phyloP scores from a whole-genome alignment of 2,113 vertebrate species.

The Sorex araneus region DNA sequence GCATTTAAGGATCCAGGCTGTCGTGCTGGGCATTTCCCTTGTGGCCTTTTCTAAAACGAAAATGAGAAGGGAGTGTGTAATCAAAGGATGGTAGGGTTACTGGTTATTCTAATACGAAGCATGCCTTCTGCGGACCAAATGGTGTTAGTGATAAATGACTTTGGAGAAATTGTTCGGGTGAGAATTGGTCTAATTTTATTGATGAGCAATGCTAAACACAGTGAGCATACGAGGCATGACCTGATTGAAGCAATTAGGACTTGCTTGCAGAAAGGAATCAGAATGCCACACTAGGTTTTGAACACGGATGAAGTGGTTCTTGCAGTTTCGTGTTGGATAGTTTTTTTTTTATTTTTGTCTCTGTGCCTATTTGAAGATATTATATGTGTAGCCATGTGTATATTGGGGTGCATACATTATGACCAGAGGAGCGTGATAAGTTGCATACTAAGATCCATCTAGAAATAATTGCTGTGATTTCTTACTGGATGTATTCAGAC shows the following conservation, averaged over 20 bases:
- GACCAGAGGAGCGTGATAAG: background rate
- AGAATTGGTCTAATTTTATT: slow-evolving; percentile 74
- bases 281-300: slow-evolving; percentile 36
- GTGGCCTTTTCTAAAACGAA: slow-evolving; percentile 84
- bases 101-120: slow-evolving; percentile 82
- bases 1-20: slow-evolving; percentile 78
- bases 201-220: slow-evolving; percentile 59
- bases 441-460: background rate
- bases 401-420: too few species aligned
- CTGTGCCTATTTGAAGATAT: background rate
- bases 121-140: slow-evolving; percentile 72
- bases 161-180: slow-evolving; percentile 71
- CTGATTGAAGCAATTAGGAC: slow-evolving; percentile 52
- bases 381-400: background rate
- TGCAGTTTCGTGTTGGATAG: slow-evolving; percentile 45
- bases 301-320: slow-evolving; percentile 27
- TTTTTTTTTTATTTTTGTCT: slow-evolving; percentile 41
- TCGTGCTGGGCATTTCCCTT: slow-evolving; percentile 79
- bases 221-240: background rate
- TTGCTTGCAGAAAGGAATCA: slow-evolving; percentile 53
- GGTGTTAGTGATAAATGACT: slow-evolving; percentile 72
- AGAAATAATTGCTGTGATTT: slow-evolving; percentile 19
- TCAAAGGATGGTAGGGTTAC: slow-evolving; percentile 75
- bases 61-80: slow-evolving; percentile 83
- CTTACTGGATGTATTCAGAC: slow-evolving; percentile 37